These are phyloP conservation scores for Drepana falcataria DNA, from an alignment of 2,888 invertebrate species.

Conservation along the genomic window DNA sequence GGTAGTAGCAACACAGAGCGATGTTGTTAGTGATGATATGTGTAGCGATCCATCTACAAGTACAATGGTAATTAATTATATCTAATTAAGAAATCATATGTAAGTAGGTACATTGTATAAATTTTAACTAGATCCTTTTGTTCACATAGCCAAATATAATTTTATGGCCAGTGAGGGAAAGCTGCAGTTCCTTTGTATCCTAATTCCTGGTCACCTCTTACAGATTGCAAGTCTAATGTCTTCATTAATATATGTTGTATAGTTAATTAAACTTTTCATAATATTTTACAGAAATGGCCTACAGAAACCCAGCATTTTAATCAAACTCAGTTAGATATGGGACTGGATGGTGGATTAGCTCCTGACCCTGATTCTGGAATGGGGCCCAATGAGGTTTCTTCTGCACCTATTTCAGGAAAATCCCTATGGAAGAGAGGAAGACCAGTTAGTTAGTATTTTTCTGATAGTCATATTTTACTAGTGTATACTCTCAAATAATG, in stretches of 20 bases:
- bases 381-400: constrained; percentile 46
- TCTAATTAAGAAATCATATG: background rate
- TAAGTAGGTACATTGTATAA: background rate
- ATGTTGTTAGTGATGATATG: constrained; percentile 27
- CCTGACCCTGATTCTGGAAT: constrained; percentile 36
- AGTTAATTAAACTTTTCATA: background rate
- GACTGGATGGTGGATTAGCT: constrained; percentile 31
- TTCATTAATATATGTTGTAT: too few relatives aligned
- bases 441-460: constrained; percentile 39
- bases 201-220: too few relatives aligned
- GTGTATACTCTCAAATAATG: too few relatives aligned
- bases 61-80: constrained; percentile 28
- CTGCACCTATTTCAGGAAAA: constrained; percentile 37
- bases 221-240: too few relatives aligned
- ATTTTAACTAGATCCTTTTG: too few relatives aligned
- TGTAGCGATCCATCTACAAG: constrained; percentile 39
- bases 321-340: constrained; percentile 38
- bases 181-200: too few relatives aligned
- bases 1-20: constrained; percentile 30
- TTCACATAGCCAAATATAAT: too few relatives aligned
- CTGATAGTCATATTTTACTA: background rate
- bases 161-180: too few relatives aligned
- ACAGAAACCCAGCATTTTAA: constrained; percentile 38
- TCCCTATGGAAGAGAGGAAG: constrained; percentile 48
- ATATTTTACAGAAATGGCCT: constrained; percentile 42